Base-by-base conservation (phyloP, 2,888 invertebrate genomes). In the Pogonocherus hispidulus region DNA sequence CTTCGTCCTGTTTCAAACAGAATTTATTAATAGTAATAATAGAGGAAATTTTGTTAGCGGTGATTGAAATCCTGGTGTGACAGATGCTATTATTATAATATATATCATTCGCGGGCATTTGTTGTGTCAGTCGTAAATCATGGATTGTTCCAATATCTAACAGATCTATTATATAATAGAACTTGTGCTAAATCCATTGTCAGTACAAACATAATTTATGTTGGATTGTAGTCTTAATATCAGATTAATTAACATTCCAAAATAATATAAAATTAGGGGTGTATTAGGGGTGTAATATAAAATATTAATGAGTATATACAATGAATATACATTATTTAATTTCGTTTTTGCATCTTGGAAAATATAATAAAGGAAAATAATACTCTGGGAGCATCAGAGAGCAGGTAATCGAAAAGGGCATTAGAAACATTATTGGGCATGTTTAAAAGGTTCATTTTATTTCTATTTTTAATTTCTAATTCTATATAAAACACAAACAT, bases 231-330 rank as follows among this genome's bases (percentile, higher is more conserved):
- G 41, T 32, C 18, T 44, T 46, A 46, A 23, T 22, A 44, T 20
- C 22, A 14, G 11, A 46, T 44, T 59, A 11, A 46, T 46, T 44
- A 11, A 47, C 46, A 5, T 59, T 20, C 22, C 46, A 59, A 23
- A 32, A 46, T 27, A 22, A 56, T 56, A 56, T 56, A 56, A 55
- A 56, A 41, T 27, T 19, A 37, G n/a, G n/a, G n/a, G n/a, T n/a
- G n/a, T n/a, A n/a, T n/a, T n/a, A n/a, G n/a, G n/a, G n/a, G n/a
- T n/a, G n/a, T n/a, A n/a, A n/a, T n/a, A n/a, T n/a, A n/a, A n/a
- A n/a, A n/a, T n/a, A n/a, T n/a, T n/a, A n/a, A n/a, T n/a, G n/a
- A n/a, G n/a, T n/a, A n/a, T n/a, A n/a, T n/a, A n/a, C n/a, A n/a
- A n/a, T n/a, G n/a, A n/a, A n/a, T n/a, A n/a, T n/a, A n/a, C n/a